These are phyloP conservation scores for Hirtodrosophila confusa DNA, from an alignment of 2,888 invertebrate species.

Conservation along the genomic window DNA sequence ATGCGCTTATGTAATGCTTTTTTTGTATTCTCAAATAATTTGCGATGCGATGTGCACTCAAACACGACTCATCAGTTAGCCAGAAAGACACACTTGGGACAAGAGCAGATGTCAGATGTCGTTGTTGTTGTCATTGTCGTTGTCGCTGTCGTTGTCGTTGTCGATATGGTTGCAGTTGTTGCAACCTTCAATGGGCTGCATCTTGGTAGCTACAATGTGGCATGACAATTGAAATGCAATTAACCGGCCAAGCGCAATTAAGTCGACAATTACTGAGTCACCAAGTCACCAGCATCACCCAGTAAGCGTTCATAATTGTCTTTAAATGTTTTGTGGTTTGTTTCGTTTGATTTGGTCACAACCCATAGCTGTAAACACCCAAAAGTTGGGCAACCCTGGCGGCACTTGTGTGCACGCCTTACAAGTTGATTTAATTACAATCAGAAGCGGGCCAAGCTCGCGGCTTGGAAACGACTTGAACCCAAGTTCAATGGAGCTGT, in stretches of 20 bases:
- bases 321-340: constrained; percentile 51
- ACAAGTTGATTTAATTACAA: constrained; percentile 70
- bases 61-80: constrained; percentile 68
- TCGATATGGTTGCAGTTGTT: constrained; percentile 27
- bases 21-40: constrained; percentile 32
- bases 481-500: constrained; percentile 71
- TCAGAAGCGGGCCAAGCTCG: constrained; percentile 50
- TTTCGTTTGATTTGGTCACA: constrained; percentile 34
- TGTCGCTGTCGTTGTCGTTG: constrained; percentile 19
- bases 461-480: constrained; percentile 54
- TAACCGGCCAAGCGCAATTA: constrained; percentile 76
- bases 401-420: constrained; percentile 40
- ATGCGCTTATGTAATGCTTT: constrained; percentile 51
- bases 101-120: constrained; percentile 61
- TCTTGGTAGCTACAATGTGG: constrained; percentile 21
- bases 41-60: constrained; percentile 51
- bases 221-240: constrained; percentile 77
- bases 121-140: constrained; percentile 19
- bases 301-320: constrained; percentile 50
- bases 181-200: constrained; percentile 64
- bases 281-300: constrained; percentile 30
- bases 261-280: constrained; percentile 65
- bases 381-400: constrained; percentile 36
- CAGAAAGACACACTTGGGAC: constrained; percentile 54
- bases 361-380: constrained; percentile 4